A percentile compares a stretch with the other conserved stretches of the same genome.
Conservation (phyloP, 1,140 invertebrate genomes). For the Heterodera schachtii region DNA sequence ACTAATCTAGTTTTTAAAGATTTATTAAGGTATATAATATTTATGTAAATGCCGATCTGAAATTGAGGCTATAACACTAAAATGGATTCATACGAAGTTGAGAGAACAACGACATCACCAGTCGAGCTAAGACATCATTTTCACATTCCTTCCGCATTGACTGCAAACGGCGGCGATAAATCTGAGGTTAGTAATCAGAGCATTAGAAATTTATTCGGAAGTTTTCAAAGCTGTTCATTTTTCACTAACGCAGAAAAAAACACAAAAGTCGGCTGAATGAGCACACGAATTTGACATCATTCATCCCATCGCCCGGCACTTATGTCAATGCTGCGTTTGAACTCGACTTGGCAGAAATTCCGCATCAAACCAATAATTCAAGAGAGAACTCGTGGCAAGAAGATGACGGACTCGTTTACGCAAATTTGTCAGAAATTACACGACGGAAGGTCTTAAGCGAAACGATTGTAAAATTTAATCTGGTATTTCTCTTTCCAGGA, state of each 20-base stretch:
- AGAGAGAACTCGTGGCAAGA: background rate
- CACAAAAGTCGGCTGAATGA: background rate
- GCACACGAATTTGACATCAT: background rate
- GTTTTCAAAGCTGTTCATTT: background rate
- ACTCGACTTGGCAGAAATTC: constrained; percentile 5
- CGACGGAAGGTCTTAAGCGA: constrained; percentile 3
- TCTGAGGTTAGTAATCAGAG: constrained; percentile 11
- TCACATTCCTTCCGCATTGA: background rate
- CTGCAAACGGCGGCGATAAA: background rate
- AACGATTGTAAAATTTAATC: background rate
- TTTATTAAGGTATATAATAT: no score
- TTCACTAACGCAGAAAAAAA: background rate
- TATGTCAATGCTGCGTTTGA: constrained; percentile 28
- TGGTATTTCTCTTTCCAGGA: constrained; percentile 4
- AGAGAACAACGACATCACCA: no score
- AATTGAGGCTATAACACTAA: background rate
- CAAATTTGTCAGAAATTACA: constrained; percentile 46
- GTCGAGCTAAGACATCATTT: no score
- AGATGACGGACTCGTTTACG: constrained; percentile 39
- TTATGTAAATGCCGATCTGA: background rate
- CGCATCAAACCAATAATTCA: background rate
- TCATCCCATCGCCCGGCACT: background rate
- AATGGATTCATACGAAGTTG: constrained; percentile 16
- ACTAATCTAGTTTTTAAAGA: no score
- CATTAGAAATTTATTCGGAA: background rate